phyloP scores from a whole-genome alignment of 2,113 vertebrate genomes.

The Nothobranchius kuhntae region DNA sequence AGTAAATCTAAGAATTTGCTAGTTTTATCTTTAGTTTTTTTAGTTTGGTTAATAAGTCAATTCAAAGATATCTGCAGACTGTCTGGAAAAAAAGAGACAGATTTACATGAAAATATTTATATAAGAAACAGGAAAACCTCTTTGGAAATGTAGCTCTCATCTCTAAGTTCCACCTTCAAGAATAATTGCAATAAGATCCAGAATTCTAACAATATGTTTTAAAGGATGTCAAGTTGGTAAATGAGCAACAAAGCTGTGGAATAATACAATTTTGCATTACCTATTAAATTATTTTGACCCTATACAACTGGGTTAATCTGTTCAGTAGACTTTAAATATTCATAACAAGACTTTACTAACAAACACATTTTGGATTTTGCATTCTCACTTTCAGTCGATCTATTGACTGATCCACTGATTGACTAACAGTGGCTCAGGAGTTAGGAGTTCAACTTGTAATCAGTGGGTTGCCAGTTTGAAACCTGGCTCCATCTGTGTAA shows the following conservation, averaged over 20 bases:
- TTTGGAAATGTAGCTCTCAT: too few species aligned
- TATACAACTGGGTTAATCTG: too few species aligned
- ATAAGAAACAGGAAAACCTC: neutral
- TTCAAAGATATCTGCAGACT: conserved; percentile 1
- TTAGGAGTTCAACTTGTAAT: too few species aligned
- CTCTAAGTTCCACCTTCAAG: neutral
- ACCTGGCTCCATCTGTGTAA: too few species aligned
- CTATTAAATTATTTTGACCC: too few species aligned
- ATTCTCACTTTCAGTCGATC: too few species aligned
- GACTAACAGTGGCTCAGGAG: too few species aligned
- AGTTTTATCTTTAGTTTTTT: conserved; percentile 10
- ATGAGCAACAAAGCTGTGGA: neutral
- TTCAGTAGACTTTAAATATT: neutral
- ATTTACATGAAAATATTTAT: neutral
- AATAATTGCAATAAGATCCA: neutral
- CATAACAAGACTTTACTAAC: neutral
- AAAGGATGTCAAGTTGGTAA: neutral
- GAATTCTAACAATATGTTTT: neutral
- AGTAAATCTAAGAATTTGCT: neutral
- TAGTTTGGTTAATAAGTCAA: conserved; percentile 10
- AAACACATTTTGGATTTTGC: too few species aligned
- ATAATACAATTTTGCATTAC: neutral
- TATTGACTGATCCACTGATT: too few species aligned
- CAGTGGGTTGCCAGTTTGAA: too few species aligned
- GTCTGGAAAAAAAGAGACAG: conserved; percentile 9